Evolutionary conservation across 1,140 invertebrate genomes (phyloP).

Genomic region (Arion vulgaris): DNA sequence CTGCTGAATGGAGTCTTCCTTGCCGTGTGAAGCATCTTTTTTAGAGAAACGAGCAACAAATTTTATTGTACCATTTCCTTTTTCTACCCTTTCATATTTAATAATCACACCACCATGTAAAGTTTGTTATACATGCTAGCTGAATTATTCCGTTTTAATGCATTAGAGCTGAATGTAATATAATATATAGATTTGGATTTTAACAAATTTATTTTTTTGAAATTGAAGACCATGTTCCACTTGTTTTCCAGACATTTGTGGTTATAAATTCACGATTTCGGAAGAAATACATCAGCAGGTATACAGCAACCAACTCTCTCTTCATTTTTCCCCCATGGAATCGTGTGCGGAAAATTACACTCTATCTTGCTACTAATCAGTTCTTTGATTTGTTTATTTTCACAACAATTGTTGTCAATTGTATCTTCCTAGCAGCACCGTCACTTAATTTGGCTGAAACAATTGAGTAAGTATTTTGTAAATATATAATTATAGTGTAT

Average conservation of each 20-base stretch:
- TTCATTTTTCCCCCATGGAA: constrained; percentile 95
- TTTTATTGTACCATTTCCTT: too few relatives aligned
- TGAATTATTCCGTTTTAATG: too few relatives aligned
- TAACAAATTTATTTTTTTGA: not conserved
- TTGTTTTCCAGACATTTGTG: constrained; percentile 90
- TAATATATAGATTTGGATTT: too few relatives aligned
- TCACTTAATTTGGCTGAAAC: constrained; percentile 85
- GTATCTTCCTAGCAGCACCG: constrained; percentile 96
- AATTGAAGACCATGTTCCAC: not conserved
- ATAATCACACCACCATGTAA: too few relatives aligned
- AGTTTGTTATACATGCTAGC: too few relatives aligned
- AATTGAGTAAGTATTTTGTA: constrained; percentile 86
- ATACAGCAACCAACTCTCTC: constrained; percentile 90
- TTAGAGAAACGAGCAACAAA: too few relatives aligned
- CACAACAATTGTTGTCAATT: constrained; percentile 95
- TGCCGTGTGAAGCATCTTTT: too few relatives aligned
- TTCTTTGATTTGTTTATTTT: constrained; percentile 97
- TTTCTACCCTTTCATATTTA: too few relatives aligned
- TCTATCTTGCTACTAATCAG: constrained; percentile 86
- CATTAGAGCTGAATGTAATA: too few relatives aligned
- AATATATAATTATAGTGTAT: too few relatives aligned
- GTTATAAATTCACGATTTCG: constrained; percentile 93
- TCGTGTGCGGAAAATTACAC: constrained; percentile 84
- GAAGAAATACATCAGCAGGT: constrained; percentile 95
- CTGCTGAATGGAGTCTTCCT: too few relatives aligned